phyloP scores from a whole-genome alignment of 2,888 invertebrate genomes.

The Drosophila yooni region DNA sequence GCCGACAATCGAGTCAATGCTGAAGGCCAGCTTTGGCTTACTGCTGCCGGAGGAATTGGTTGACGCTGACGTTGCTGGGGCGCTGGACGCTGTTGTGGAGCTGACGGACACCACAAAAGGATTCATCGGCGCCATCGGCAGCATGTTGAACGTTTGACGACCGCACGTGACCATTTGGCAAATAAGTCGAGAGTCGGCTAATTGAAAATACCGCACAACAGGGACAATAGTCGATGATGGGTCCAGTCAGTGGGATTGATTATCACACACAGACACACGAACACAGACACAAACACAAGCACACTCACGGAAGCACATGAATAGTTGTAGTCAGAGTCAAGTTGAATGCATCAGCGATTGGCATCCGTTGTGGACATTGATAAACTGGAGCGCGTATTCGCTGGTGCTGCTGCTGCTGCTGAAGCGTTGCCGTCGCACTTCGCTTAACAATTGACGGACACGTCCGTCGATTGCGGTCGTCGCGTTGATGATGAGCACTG shows the following conservation, averaged over 20 bases:
- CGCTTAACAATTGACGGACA: constrained; percentile 67
- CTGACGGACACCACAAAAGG: constrained; percentile 81
- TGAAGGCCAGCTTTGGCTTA: constrained; percentile 97
- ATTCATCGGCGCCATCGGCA: constrained; percentile 93
- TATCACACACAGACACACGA: constrained; percentile 4
- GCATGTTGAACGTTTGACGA: constrained; percentile 88
- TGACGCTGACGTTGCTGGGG: constrained; percentile 62
- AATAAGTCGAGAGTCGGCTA: constrained; percentile 40
- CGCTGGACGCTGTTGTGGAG: constrained; percentile 54
- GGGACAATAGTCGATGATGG: constrained; percentile 38
- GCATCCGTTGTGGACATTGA: constrained; percentile 79
- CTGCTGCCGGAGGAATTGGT: constrained; percentile 83
- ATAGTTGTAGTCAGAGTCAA: constrained; percentile 27
- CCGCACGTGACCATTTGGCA: constrained; percentile 85
- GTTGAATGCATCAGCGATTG: constrained; percentile 72
- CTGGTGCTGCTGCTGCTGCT: constrained; percentile 7
- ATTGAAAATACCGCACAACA: constrained; percentile 50
- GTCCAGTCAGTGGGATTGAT: constrained; percentile 21
- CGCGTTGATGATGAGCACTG: constrained; percentile 75
- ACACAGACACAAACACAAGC: background rate
- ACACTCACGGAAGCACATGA: constrained; percentile 35
- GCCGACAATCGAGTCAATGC: constrained; percentile 97
- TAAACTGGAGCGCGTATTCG: constrained; percentile 66
- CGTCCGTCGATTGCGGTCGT: constrained; percentile 70
- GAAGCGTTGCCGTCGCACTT: constrained; percentile 81